phyloP scores from a whole-genome alignment of 2,113 vertebrate species.

The Edolisoma coerulescens region DNA sequence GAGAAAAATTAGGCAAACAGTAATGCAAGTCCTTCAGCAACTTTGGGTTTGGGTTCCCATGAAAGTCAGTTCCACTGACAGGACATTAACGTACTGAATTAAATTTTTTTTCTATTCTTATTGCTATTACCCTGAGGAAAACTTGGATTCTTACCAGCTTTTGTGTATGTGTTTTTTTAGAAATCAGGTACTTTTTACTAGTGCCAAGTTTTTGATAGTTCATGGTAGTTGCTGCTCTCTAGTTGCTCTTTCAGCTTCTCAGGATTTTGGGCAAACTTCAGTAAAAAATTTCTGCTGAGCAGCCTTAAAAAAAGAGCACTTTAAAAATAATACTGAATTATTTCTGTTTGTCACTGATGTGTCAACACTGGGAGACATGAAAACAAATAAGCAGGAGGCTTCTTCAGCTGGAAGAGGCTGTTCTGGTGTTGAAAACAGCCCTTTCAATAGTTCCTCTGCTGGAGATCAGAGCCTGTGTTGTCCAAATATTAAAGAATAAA shows the following conservation, averaged over 20 bases:
- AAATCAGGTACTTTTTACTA: background rate
- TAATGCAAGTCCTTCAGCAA: background rate
- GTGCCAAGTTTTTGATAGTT: background rate
- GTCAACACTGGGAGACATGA: background rate
- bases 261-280: background rate
- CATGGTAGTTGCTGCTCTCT: background rate
- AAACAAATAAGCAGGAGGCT: background rate
- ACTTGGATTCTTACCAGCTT: background rate
- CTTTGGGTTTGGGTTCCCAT: background rate
- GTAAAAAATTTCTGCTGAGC: background rate
- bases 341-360: background rate
- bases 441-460: background rate
- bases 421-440: background rate
- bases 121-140: background rate
- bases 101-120: background rate
- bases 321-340: background rate
- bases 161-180: background rate
- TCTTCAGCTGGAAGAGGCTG: background rate
- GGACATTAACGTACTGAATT: rapidly evolving
- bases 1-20: background rate
- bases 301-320: background rate
- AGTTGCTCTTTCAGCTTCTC: background rate
- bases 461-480: background rate
- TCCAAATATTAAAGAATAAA: background rate
- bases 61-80: background rate